Evolutionary conservation across 2,797 vertebrate species (phyloP).

Genomic region (Parambassis ranga): DNA sequence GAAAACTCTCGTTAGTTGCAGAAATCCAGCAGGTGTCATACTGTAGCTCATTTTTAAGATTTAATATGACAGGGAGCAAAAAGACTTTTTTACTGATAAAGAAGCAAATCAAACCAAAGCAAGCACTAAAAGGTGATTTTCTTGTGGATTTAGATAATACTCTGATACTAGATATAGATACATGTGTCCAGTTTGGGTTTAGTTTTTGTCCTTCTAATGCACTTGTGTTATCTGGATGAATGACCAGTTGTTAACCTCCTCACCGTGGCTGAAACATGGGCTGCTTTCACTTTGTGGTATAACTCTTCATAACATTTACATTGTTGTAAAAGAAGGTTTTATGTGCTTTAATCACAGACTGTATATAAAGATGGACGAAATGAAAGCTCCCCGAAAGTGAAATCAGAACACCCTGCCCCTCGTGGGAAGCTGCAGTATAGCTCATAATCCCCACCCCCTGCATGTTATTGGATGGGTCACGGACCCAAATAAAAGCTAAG

Average conservation of each 20-base stretch:
- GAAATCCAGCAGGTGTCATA: constrained; percentile 2
- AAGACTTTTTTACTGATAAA: not conserved
- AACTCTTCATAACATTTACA: too few relatives aligned
- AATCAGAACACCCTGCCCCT: too few relatives aligned
- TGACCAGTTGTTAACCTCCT: not conserved
- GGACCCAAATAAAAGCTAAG: too few relatives aligned
- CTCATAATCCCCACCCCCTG: too few relatives aligned
- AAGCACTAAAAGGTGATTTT: not conserved
- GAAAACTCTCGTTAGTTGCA: constrained; percentile 22
- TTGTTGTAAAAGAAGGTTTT: too few relatives aligned
- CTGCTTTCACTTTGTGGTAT: too few relatives aligned
- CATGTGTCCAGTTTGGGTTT: not conserved
- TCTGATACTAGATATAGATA: not conserved
- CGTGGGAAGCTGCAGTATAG: too few relatives aligned
- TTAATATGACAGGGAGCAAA: not conserved
- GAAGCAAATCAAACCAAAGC: not conserved
- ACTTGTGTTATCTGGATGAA: not conserved
- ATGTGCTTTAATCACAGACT: too few relatives aligned
- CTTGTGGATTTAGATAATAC: not conserved
- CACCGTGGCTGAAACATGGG: too few relatives aligned
- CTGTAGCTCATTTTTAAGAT: not conserved
- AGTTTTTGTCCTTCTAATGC: not conserved
- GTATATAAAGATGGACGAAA: too few relatives aligned
- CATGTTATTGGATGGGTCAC: too few relatives aligned
- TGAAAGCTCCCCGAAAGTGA: too few relatives aligned